Conservation (phyloP, 2,888 invertebrate genomes). For the Drosophila peninsularis region DNA sequence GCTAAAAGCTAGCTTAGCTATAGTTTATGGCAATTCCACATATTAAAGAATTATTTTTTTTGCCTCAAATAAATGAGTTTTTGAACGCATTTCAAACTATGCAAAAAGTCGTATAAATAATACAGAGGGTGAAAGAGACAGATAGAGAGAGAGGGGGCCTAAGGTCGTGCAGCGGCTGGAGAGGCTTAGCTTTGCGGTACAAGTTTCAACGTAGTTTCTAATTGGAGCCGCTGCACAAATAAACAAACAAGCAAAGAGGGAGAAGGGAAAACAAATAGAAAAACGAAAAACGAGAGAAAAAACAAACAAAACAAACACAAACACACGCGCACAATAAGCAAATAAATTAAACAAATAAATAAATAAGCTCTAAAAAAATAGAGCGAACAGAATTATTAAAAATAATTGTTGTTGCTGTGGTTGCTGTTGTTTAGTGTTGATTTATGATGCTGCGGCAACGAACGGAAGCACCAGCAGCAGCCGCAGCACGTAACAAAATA, state of each 20-base stretch:
- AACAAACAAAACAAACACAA: slow-evolving; percentile 14
- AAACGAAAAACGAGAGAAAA: slow-evolving; percentile 21
- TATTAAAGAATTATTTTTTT: background rate
- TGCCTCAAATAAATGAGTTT: slow-evolving; percentile 2
- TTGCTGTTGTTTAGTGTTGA: slow-evolving; percentile 67
- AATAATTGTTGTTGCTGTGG: slow-evolving; percentile 48
- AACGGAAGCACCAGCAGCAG: slow-evolving; percentile 62
- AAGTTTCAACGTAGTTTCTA: slow-evolving; percentile 52
- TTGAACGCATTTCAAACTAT: slow-evolving; percentile 52
- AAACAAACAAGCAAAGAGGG: slow-evolving; percentile 46
- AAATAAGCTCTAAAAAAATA: slow-evolving; percentile 17
- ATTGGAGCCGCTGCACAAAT: slow-evolving; percentile 60
- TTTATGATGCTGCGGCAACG: slow-evolving; percentile 78
- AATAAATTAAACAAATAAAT: slow-evolving; percentile 58
- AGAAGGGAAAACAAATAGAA: slow-evolving; percentile 23
- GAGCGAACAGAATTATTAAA: slow-evolving; percentile 64
- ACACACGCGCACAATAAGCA: slow-evolving; percentile 36
- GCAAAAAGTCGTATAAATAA: slow-evolving; percentile 26
- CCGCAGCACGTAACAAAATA: slow-evolving; percentile 57
- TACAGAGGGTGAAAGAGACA: background rate
- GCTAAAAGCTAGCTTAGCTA: background rate
- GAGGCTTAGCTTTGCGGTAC: slow-evolving; percentile 22
- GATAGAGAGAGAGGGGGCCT: background rate
- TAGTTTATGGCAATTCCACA: background rate
- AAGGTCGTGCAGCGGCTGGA: slow-evolving; percentile 1